Evolutionary conservation across 2,797 vertebrate species (phyloP), one percentile per base, ranked within the genome.

Genomic region (Hapalemur alaotrensis): DNA sequence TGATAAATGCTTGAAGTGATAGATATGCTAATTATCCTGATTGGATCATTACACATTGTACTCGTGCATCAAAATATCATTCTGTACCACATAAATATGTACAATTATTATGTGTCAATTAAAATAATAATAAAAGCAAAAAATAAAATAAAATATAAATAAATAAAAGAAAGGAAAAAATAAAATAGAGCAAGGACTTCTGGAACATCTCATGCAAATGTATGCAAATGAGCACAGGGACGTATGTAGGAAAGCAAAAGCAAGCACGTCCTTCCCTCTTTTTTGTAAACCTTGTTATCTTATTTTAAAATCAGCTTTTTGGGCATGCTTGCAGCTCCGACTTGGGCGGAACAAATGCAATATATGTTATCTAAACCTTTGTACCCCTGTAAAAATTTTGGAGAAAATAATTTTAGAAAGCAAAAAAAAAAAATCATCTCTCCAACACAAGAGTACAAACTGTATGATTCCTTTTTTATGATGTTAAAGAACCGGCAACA

Each of bases 161-260:
- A 79, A 23, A 79, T 54, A 38, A 79, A 79, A 22, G 75, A 78
- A 78, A 54, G 75, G 13, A 28, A 79, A 79, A 54, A 38, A 79
- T 79, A 79, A 79, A 93, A 78, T 15, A 91, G 35, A 80, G 41
- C 76, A 90, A 95, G 87, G 82, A 89, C 91, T 96, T 97, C 59
- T 28, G 52, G 72, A 94, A 93, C 43, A 78, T 54, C 41, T 59
- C 67, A 97, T 96, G 93, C 76, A 97, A 96, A 96, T 96, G 1
- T 93, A 97, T 96, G 91, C 81, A 97, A 96, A 97, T 79, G n/a
- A 96, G 38, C 61, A 82, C 20, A n/a, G 32, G 3, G 11, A 67
- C 91, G 0, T 50, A 88, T 82, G 50, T 61, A 84, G 84, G 92
- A 96, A 93, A 93, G 86, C 43, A 59, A 95, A 95, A 59, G 43